Evolutionary conservation across 2,888 invertebrate genomes (phyloP), one percentile per base, ranked within the genome.

Genomic region (Eubasilissa splendida): DNA sequence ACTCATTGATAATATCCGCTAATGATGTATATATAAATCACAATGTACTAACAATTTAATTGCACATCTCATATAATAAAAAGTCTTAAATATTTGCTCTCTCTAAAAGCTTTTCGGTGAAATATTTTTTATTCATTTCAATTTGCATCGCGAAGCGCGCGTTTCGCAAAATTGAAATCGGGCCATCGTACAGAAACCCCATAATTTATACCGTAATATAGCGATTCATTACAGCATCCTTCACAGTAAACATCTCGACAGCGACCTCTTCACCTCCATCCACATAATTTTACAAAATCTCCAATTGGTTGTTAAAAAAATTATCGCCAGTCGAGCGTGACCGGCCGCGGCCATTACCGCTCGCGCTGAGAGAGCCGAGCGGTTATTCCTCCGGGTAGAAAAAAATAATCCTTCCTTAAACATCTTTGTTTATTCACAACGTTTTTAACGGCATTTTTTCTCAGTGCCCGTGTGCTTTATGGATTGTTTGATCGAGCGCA

Each of bases 321-420:
- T 54, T 74, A 74, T 56, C 71, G 73, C 73, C 73, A 33, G 74
- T 22, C n/a, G 74, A 14, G 74, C 73, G 73, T 74, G 73, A 58
- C 73, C 59, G 58, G 10, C 53, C 22, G 31, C 33, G n/a, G 58
- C 11, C n/a, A 59, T 74, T 74, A 74, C 50, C 9, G 68, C 52
- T 14, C 68, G 52, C 9, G 0, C 63, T 63, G 33, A 42, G 42
- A 42, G 42, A 4, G 42, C 4, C 7, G 42, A 42, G 42, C 42
- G 42, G 42, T 7, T 42, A 42, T 7, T 42, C 42, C 42, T 42
- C 42, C 42, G 42, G 42, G 42, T 42, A 42, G 42, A 42, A 42
- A 42, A 42, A 42, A 42, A 42, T 42, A 42, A 42, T 42, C 42
- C 4, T 42, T 42, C 42, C 42, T 42, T 42, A 42, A 42, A 42